Evolutionary conservation across 2,888 invertebrate species (phyloP).

Genomic region (Papilio demoleus): DNA sequence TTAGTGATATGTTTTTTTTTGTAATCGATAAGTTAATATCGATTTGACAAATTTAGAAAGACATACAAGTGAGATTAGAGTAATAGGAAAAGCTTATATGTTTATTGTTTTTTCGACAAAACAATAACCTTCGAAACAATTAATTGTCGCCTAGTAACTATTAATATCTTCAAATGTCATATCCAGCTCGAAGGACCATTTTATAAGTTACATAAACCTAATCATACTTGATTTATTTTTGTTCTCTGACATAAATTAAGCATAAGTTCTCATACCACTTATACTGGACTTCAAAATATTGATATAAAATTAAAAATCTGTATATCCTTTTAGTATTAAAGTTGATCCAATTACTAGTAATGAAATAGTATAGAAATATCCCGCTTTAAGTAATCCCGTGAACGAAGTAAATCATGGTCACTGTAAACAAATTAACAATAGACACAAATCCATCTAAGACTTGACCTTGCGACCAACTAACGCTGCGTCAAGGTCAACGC

Average conservation of each 20-base stretch:
- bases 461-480: constrained; percentile 36
- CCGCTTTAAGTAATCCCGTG: constrained; percentile 1
- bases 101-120: no score
- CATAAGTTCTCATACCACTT: neutral
- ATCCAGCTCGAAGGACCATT: constrained; percentile 31
- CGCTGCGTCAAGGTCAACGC: constrained; percentile 19
- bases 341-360: neutral
- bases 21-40: neutral
- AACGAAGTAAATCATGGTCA: constrained; percentile 21
- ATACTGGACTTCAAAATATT: neutral
- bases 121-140: no score
- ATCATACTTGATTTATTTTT: no score
- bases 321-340: no score
- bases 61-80: constrained; percentile 10
- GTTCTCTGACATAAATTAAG: neutral
- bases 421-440: constrained; percentile 23
- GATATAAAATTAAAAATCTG: no score
- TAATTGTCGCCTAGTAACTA: no score
- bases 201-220: neutral
- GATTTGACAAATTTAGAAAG: constrained; percentile 6
- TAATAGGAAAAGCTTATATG: neutral
- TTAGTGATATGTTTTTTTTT: neutral
- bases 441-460: constrained; percentile 32
- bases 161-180: neutral
- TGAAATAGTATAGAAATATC: constrained; percentile 12